Percentiles rank a stretch among this genome's conserved stretches.
These are phyloP conservation scores for Watsonalla binaria DNA, from an alignment of 2,888 invertebrate species.

Conservation along the genomic window DNA sequence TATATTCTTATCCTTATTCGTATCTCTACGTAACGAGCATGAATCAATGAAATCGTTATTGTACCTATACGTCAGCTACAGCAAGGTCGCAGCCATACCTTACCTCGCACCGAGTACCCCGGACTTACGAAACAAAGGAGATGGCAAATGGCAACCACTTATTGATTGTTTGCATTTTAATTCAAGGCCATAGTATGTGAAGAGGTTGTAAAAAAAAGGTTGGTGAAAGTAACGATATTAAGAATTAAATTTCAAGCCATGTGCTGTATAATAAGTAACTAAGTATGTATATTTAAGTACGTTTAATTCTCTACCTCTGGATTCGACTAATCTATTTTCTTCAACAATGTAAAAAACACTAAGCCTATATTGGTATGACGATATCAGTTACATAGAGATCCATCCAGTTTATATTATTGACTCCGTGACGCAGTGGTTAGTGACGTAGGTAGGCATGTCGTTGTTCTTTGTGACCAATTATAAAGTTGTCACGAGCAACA, in stretches of 20 bases:
- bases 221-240: slow-evolving; percentile 5
- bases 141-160: not conserved
- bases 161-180: not conserved
- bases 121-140: not conserved
- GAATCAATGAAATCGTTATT: slow-evolving; percentile 3
- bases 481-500: slow-evolving; percentile 18
- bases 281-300: too few species aligned
- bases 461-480: slow-evolving; percentile 18
- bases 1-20: not conserved
- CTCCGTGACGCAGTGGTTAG: slow-evolving; percentile 12
- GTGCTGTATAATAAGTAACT: too few species aligned
- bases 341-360: too few species aligned
- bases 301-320: too few species aligned
- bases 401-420: slow-evolving; percentile 23
- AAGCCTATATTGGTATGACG: slow-evolving; percentile 8
- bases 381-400: slow-evolving; percentile 8
- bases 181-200: too few species aligned
- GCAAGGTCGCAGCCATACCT: slow-evolving; percentile 12
- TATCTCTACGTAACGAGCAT: not conserved
- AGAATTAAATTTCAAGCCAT: too few species aligned
- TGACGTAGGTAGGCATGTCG: slow-evolving; percentile 30
- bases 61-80: slow-evolving; percentile 20
- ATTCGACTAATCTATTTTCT: too few species aligned
- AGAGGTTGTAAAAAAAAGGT: too few species aligned
- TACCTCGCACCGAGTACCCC: slow-evolving; percentile 1